Evolutionary conservation across 2,888 invertebrate genomes (phyloP).

Genomic region (Rugalucina vietnamica): DNA sequence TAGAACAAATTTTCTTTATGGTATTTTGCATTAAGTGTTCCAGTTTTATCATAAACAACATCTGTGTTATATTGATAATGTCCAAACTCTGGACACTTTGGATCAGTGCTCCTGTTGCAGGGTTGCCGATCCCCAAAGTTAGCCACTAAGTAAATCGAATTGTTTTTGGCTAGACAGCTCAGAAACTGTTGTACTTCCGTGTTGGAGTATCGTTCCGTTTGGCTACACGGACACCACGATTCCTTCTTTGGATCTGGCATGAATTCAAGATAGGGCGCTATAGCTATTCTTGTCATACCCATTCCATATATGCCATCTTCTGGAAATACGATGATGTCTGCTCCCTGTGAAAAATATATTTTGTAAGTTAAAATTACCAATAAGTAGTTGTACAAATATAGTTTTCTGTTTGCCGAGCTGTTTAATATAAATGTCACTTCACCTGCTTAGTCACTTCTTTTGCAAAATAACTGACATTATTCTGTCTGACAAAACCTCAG

Average conservation of each 20-base stretch:
- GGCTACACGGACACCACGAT: slow-evolving; percentile 82
- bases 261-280: slow-evolving; percentile 67
- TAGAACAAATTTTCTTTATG: slow-evolving; percentile 85
- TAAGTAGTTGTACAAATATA: neutral
- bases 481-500: no score
- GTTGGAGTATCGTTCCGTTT: slow-evolving; percentile 30
- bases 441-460: no score
- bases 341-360: slow-evolving; percentile 85
- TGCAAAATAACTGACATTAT: no score
- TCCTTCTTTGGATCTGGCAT: slow-evolving; percentile 84
- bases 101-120: slow-evolving; percentile 84
- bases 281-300: slow-evolving; percentile 56
- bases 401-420: neutral
- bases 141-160: slow-evolving; percentile 88
- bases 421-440: neutral
- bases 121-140: slow-evolving; percentile 88
- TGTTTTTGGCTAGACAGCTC: slow-evolving; percentile 87
- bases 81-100: slow-evolving; percentile 70
- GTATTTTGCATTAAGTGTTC: slow-evolving; percentile 89
- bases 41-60: slow-evolving; percentile 90
- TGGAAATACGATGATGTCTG: slow-evolving; percentile 92
- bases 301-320: slow-evolving; percentile 86
- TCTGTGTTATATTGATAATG: slow-evolving; percentile 89
- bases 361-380: no score
- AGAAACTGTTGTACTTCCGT: slow-evolving; percentile 68